A percentile compares a stretch with the other conserved stretches of the same genome.
Conservation (phyloP, 1,140 invertebrate genomes). For the Leptopilina boulardi region DNA sequence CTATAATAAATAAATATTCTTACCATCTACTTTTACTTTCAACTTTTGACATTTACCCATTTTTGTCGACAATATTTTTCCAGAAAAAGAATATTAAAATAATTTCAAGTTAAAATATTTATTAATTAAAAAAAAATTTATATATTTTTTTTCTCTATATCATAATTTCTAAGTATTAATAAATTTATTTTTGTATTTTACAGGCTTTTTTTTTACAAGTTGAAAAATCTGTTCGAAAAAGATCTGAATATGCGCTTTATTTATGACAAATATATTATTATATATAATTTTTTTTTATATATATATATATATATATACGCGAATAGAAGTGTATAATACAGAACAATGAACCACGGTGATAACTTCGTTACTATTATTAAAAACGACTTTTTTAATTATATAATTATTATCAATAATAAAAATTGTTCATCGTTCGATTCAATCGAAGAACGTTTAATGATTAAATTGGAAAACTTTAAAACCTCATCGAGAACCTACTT, state of each 20-base stretch:
- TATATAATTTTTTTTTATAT: too few relatives aligned
- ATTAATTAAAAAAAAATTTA: neutral
- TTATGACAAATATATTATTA: constrained; percentile 20
- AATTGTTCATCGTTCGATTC: constrained; percentile 1
- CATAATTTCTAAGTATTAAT: neutral
- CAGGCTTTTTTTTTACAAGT: neutral
- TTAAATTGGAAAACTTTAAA: constrained; percentile 20
- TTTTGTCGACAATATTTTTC: constrained; percentile 9
- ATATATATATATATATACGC: neutral
- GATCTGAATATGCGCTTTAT: neutral
- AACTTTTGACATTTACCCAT: neutral
- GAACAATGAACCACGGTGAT: constrained; percentile 21
- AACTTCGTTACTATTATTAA: constrained; percentile 13
- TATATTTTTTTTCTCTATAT: neutral
- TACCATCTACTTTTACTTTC: constrained; percentile 1
- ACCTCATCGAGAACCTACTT: constrained; percentile 28
- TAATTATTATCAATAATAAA: constrained; percentile 17
- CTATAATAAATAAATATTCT: constrained; percentile 6
- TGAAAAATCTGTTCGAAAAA: neutral
- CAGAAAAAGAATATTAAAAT: neutral
- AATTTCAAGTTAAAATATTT: too few relatives aligned
- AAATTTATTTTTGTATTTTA: neutral
- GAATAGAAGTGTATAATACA: constrained; percentile 29
- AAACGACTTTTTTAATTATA: constrained; percentile 13
- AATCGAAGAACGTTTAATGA: constrained; percentile 19